A percentile compares a stretch with the other conserved stretches of the same genome.
phyloP scores from a whole-genome alignment of 2,888 invertebrate genomes.

The Ametastegia equiseti region DNA sequence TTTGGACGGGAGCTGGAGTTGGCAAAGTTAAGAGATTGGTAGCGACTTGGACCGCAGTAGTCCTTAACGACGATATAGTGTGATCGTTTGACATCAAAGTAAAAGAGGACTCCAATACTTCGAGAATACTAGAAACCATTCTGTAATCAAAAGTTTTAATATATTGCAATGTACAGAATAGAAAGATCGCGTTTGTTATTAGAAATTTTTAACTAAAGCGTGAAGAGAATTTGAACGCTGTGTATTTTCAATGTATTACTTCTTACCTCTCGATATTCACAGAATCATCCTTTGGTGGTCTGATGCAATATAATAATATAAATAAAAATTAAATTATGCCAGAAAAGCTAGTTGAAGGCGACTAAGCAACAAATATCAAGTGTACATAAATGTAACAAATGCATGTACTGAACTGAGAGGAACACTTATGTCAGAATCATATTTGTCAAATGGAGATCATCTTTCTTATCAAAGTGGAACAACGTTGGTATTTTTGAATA shows the following conservation, averaged over 20 bases:
- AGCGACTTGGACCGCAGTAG: slow-evolving; percentile 82
- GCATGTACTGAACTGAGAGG: not conserved
- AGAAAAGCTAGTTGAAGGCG: slow-evolving; percentile 34
- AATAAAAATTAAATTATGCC: slow-evolving; percentile 49
- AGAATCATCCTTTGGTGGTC: slow-evolving; percentile 71
- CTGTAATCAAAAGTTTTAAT: slow-evolving; percentile 72
- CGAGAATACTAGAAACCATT: slow-evolving; percentile 83
- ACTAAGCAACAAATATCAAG: slow-evolving; percentile 39
- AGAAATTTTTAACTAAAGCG: not conserved
- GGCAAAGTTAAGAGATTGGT: slow-evolving; percentile 83
- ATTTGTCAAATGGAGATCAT: slow-evolving; percentile 2
- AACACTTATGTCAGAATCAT: slow-evolving; percentile 9
- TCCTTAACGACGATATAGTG: slow-evolving; percentile 75
- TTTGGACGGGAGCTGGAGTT: slow-evolving; percentile 84
- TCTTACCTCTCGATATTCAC: slow-evolving; percentile 74
- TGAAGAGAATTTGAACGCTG: not conserved
- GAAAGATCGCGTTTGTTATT: not conserved
- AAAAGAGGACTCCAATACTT: slow-evolving; percentile 86
- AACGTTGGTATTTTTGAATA: too few relatives aligned
- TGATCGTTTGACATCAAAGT: slow-evolving; percentile 78
- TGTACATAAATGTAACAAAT: slow-evolving; percentile 18
- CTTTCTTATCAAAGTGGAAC: too few relatives aligned
- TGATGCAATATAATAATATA: slow-evolving; percentile 68
- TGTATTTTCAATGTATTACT: slow-evolving; percentile 48
- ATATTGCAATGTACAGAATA: slow-evolving; percentile 41